phyloP scores from a whole-genome alignment of 2,888 invertebrate genomes.

The Lamellibrachia columna region DNA sequence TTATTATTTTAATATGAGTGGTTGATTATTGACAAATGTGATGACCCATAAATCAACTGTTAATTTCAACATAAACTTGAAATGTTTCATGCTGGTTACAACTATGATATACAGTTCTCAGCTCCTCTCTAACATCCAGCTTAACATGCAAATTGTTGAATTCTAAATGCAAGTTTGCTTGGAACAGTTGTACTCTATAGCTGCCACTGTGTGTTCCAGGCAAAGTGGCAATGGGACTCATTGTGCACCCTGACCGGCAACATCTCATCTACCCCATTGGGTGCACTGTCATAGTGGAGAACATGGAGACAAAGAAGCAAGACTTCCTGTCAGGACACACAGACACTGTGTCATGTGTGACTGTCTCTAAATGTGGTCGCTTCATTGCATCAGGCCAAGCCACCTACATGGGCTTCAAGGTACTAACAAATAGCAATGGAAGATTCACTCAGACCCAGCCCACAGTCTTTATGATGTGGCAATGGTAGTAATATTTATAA shows the following conservation, averaged over 20 bases:
- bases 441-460: not conserved
- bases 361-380: conserved; percentile 75
- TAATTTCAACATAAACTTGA: not conserved
- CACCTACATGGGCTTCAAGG: conserved; percentile 90
- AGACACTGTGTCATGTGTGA: conserved; percentile 64
- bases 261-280: conserved; percentile 66
- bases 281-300: conserved; percentile 65
- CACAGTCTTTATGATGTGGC: not conserved
- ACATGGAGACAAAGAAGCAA: conserved; percentile 57
- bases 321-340: conserved; percentile 65
- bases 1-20: no score
- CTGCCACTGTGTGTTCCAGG: conserved; percentile 30
- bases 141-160: not conserved
- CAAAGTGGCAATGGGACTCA: conserved; percentile 52
- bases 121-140: not conserved
- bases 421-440: conserved; percentile 52
- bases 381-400: conserved; percentile 89
- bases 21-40: not conserved
- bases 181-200: not conserved
- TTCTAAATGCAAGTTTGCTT: not conserved
- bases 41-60: not conserved
- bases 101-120: not conserved
- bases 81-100: not conserved
- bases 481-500: not conserved
- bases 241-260: conserved; percentile 64